A percentile compares a stretch with the other conserved stretches of the same genome.
Conservation (phyloP, 2,797 vertebrate genomes). For the Neostethus bicornis region DNA sequence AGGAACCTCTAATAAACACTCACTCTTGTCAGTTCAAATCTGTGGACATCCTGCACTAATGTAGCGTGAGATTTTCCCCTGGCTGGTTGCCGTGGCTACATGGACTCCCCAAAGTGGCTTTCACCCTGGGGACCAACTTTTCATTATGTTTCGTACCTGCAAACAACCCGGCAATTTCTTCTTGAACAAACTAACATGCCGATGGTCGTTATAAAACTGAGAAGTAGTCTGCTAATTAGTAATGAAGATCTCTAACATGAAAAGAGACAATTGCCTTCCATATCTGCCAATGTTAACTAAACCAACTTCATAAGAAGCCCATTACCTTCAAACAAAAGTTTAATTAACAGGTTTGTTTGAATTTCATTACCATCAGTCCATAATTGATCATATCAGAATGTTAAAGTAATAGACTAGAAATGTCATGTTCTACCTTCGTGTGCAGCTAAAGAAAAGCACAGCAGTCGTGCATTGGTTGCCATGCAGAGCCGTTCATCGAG, state of each 20-base stretch:
- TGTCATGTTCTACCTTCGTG: conserved; percentile 3
- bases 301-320: not conserved
- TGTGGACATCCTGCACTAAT: not conserved
- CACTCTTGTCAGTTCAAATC: not conserved
- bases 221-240: not conserved
- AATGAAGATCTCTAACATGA: not conserved
- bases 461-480: no score
- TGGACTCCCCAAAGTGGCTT: not conserved
- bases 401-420: not conserved
- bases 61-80: not conserved
- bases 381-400: not conserved
- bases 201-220: not conserved
- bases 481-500: no score
- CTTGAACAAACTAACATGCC: not conserved
- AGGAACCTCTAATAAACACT: conserved; percentile 5
- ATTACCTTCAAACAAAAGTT: conserved; percentile 16
- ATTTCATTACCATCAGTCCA: conserved; percentile 6
- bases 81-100: not conserved
- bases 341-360: not conserved
- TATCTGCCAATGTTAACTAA: not conserved
- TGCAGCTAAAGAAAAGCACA: conserved; percentile 7
- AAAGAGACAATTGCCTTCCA: not conserved
- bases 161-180: not conserved
- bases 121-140: not conserved
- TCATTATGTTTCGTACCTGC: not conserved